Evolutionary conservation across 2,888 invertebrate species (phyloP).

Genomic region (Drosophila limbata): DNA sequence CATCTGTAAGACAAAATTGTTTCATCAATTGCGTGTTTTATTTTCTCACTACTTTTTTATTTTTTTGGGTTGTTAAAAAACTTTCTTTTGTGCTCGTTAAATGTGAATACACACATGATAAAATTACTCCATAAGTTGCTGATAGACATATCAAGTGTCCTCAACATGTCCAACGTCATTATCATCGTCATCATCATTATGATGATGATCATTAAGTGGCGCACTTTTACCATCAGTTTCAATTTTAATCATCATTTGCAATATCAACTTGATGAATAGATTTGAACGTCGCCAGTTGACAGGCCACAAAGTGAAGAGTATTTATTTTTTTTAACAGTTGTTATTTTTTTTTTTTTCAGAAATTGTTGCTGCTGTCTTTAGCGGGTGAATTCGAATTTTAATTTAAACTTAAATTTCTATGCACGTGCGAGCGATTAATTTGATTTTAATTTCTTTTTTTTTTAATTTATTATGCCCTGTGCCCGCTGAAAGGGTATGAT

Average conservation of each 20-base stretch:
- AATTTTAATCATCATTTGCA: slow-evolving; percentile 42
- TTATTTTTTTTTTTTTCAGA: background rate
- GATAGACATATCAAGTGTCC: slow-evolving; percentile 75
- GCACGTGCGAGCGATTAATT: slow-evolving; percentile 74
- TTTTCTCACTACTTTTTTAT: slow-evolving; percentile 19
- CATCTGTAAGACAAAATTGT: slow-evolving; percentile 44
- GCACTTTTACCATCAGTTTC: slow-evolving; percentile 46
- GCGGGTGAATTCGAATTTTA: slow-evolving; percentile 23
- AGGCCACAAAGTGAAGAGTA: slow-evolving; percentile 15
- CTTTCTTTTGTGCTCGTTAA: slow-evolving; percentile 70
- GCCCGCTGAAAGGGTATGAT: background rate
- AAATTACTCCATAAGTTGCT: slow-evolving; percentile 41
- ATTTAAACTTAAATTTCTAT: slow-evolving; percentile 45
- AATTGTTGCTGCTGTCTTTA: background rate
- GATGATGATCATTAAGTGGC: slow-evolving; percentile 23
- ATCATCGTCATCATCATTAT: slow-evolving; percentile 26
- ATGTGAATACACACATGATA: slow-evolving; percentile 27
- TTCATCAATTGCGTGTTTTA: slow-evolving; percentile 38
- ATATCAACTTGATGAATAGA: slow-evolving; percentile 23
- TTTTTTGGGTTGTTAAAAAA: slow-evolving; percentile 48
- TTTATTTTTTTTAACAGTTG: slow-evolving; percentile 11
- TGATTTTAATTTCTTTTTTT: slow-evolving; percentile 36
- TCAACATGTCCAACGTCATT: slow-evolving; percentile 36
- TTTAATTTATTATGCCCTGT: background rate
- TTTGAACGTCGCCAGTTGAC: slow-evolving; percentile 28